Evolutionary conservation across 2,888 invertebrate genomes (phyloP), one percentile per base, ranked within the genome.

Genomic region (Drosophila diplacantha): DNA sequence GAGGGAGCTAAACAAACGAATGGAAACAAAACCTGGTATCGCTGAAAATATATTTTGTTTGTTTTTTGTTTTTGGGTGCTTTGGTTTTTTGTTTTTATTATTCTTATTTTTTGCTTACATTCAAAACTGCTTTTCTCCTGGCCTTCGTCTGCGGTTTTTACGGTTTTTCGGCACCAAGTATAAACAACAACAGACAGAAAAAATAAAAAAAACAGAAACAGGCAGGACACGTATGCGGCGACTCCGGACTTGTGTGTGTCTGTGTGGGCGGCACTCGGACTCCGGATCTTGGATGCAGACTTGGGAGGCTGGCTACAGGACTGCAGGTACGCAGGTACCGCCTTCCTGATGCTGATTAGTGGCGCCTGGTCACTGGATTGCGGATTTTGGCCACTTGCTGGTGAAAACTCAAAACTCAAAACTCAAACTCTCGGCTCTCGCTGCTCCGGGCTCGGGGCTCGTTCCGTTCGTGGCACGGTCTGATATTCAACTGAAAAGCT

Each of bases 401-500:
- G 11, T 51, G 20, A 31, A 12, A 14, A 37, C 18, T 38, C 14
- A 37, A 20, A 41, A 12, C 52, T 32, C 9, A 26, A 16, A 39
- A 34, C 37, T 37, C 37, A 35, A 35, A 35, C 9, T 43, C 49
- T 46, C 37, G 57, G 55, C 16, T 16, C 9, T 34, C 43, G 22
- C 3, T 20, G 72, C 62, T 64, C 59, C 37, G 35, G 31, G 41
- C 41, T 65, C 62, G 49, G 43, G 26, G 41, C 53, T 56, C 63
- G 76, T 82, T 68, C 83, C 74, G 79, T 75, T 71, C 81, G 73
- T 83, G 73, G 75, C 79, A 78, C 81, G 73, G 83, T 73, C 79
- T 83, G 74, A 73, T 81, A 81, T 75, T 83, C 73, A 81, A 80
- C 83, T 80, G 79, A 80, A 77, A 81, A 81, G 79, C 79, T 80